These are phyloP conservation scores for Drosophila fungiperda DNA, from an alignment of 2,888 invertebrate genomes.

Conservation along the genomic window DNA sequence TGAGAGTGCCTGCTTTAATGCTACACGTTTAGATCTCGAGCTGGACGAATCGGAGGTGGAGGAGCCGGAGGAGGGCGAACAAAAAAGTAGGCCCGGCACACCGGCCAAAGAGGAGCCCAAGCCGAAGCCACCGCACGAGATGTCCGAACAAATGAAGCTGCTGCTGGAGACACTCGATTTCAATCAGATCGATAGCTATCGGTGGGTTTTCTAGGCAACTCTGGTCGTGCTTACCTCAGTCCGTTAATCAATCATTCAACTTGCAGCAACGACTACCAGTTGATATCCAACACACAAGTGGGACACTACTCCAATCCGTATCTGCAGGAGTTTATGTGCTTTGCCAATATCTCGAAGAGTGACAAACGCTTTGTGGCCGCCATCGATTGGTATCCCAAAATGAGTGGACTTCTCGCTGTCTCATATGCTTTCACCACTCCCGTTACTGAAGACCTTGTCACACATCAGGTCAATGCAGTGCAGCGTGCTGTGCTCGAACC, in stretches of 20 bases:
- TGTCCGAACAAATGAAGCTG: constrained; percentile 81
- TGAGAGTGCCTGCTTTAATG: neutral
- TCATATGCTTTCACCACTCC: constrained; percentile 88
- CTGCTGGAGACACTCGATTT: constrained; percentile 83
- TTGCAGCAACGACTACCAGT: constrained; percentile 83
- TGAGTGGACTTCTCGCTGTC: constrained; percentile 89
- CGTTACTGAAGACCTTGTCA: constrained; percentile 71
- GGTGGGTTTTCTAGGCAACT: constrained; percentile 59
- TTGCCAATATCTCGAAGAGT: constrained; percentile 88
- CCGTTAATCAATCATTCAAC: neutral
- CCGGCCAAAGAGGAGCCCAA: constrained; percentile 38
- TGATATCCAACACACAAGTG: constrained; percentile 74
- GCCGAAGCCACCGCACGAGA: constrained; percentile 65
- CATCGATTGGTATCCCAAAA: constrained; percentile 90
- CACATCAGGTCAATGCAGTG: constrained; percentile 85
- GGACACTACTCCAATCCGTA: constrained; percentile 79
- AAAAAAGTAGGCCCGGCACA: constrained; percentile 38
- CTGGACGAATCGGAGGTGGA: constrained; percentile 76
- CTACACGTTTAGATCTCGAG: constrained; percentile 56
- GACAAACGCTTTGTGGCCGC: constrained; percentile 89
- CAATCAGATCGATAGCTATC: constrained; percentile 85
- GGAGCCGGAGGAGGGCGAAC: constrained; percentile 53
- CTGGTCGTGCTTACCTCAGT: too few species aligned
- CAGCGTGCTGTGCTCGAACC: constrained; percentile 87
- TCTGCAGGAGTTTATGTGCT: constrained; percentile 86